phyloP scores from a whole-genome alignment of 2,113 vertebrate genomes.

The Crotophaga sulcirostris region DNA sequence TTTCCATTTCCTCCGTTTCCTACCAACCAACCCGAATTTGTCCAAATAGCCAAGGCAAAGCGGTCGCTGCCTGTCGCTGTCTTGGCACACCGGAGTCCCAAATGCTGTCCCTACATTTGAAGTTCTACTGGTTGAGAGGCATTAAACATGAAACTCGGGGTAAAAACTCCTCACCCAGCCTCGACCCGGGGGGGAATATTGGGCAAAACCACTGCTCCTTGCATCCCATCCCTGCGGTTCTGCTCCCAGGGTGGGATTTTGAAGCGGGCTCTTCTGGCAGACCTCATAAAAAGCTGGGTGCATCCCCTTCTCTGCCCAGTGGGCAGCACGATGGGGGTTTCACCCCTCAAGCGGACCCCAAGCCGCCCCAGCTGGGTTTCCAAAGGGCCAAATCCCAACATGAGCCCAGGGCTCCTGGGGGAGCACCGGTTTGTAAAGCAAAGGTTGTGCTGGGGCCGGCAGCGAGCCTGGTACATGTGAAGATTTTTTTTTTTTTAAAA shows the following conservation, averaged over 20 bases:
- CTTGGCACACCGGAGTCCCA: neutral
- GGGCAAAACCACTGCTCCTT: neutral
- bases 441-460: neutral
- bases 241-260: neutral
- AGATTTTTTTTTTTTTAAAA: neutral
- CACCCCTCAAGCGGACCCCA: neutral
- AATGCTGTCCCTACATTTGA: neutral
- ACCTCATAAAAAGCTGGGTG: neutral
- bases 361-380: neutral
- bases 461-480: neutral
- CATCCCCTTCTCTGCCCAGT: rapidly evolving
- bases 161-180: neutral
- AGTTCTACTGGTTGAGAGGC: neutral
- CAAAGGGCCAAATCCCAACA: neutral
- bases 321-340: neutral
- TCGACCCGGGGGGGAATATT: neutral
- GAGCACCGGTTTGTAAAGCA: neutral
- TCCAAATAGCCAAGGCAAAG: neutral
- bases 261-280: neutral
- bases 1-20: slow-evolving; percentile 23
- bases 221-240: neutral
- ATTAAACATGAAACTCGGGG: neutral
- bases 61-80: rapidly evolving
- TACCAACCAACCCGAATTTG: neutral
- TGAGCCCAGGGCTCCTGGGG: neutral